These are phyloP conservation scores for Zygothrica quintamaculata DNA, from an alignment of 2,888 invertebrate genomes.

Conservation along the genomic window DNA sequence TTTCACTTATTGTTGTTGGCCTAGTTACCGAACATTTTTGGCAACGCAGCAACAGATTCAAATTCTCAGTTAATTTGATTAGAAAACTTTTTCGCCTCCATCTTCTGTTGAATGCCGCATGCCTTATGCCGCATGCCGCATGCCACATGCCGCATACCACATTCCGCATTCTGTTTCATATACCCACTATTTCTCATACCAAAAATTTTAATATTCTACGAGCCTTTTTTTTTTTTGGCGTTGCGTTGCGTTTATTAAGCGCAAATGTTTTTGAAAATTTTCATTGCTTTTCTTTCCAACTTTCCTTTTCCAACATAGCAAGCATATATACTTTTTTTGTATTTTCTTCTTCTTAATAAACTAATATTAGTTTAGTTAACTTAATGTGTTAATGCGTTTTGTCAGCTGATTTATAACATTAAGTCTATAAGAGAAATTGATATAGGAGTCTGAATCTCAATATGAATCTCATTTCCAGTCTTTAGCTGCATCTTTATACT, in stretches of 20 bases:
- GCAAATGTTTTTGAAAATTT: slow-evolving; percentile 45
- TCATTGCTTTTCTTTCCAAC: slow-evolving; percentile 8
- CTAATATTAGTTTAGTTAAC: no score
- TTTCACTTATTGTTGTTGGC: slow-evolving; percentile 71
- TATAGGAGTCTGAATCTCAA: no score
- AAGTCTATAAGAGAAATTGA: no score
- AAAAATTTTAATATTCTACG: slow-evolving; percentile 1
- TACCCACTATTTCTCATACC: slow-evolving; percentile 1
- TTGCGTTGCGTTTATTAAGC: slow-evolving; percentile 39
- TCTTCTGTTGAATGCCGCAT: slow-evolving; percentile 7
- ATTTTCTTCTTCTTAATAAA: no score
- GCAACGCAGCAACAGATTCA: slow-evolving; percentile 57
- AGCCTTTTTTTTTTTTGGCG: no score
- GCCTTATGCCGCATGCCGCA: slow-evolving; percentile 1
- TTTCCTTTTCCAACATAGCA: no score
- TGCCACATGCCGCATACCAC: slow-evolving; percentile 4
- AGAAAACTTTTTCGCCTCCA: slow-evolving; percentile 71
- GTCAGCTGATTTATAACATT: no score
- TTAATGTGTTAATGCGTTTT: no score
- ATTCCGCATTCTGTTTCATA: background rate
- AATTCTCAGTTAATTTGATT: slow-evolving; percentile 80
- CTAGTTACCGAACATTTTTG: slow-evolving; percentile 48
- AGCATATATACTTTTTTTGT: no score
- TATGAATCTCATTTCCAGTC: no score
- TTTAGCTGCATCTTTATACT: no score